A percentile compares a stretch with the other conserved stretches of the same genome.
Conservation (phyloP, 2,888 invertebrate species). For the Oegoconia quadripuncta region DNA sequence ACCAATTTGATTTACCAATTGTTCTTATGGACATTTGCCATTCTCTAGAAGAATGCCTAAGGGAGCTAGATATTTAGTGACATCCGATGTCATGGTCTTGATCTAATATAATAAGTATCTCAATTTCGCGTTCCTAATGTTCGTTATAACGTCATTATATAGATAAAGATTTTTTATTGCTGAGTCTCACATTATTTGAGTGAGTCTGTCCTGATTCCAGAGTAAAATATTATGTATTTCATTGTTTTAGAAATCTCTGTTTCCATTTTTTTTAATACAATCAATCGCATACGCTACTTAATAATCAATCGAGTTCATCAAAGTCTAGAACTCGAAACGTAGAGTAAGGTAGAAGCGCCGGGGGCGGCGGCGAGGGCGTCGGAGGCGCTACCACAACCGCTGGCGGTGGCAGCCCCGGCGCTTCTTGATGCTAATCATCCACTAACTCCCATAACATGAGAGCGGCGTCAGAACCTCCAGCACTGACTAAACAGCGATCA, state of each 20-base stretch:
- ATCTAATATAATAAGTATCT: too few species aligned
- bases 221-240: too few species aligned
- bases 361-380: slow-evolving; percentile 61
- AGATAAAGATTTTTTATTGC: too few species aligned
- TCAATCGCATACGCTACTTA: too few species aligned
- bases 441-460: slow-evolving; percentile 95
- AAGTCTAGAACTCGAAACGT: slow-evolving; percentile 63
- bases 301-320: slow-evolving; percentile 69
- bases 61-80: background rate
- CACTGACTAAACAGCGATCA: slow-evolving; percentile 90
- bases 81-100: too few species aligned
- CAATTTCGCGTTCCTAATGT: too few species aligned
- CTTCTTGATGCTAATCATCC: slow-evolving; percentile 82
- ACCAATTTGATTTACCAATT: slow-evolving; percentile 10
- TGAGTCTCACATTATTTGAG: too few species aligned
- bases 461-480: slow-evolving; percentile 93
- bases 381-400: slow-evolving; percentile 62
- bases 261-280: too few species aligned
- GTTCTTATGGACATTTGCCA: too few species aligned
- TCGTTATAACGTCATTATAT: too few species aligned
- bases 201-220: too few species aligned
- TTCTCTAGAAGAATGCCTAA: background rate
- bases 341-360: slow-evolving; percentile 37
- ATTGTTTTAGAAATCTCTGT: too few species aligned
- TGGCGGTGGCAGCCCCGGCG: slow-evolving; percentile 52